Evolutionary conservation across 2,888 invertebrate genomes (phyloP), one percentile per base, ranked within the genome.

Genomic region (Aphidoletes aphidimyza): DNA sequence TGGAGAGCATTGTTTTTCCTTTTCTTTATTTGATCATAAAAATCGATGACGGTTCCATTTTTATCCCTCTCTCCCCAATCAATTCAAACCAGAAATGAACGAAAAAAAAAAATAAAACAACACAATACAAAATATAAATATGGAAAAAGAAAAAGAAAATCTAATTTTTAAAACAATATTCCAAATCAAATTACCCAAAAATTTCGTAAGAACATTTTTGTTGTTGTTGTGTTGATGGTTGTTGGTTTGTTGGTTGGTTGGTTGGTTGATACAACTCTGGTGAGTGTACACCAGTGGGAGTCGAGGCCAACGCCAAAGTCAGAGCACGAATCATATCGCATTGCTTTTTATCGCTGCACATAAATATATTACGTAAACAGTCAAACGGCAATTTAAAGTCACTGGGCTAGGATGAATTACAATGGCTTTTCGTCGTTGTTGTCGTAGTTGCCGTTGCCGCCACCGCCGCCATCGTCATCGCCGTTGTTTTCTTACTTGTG

Each of bases 161-260:
- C 30, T 26, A 83, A 83, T 42, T 83, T 42, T 42, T 42, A 83
- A 83, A 39, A 83, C 37, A 83, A 83, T 42, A 42, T 83, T 83
- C n/a, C 22, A 83, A 83, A 45, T 83, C 83, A 37, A 83, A 45
- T 42, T 42, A 83, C 11, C 39, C 26, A 83, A 83, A 19, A 81
- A 81, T 37, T 37, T 81, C 39, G 22, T 39, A 37, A n/a, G 42
- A 42, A 83, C 42, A 83, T 30, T 9, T 39, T 83, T 83, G 37
- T n/a, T 69, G 30, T 69, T 69, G 2, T 47, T 47, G 17, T 47
- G 9, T 14, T 47, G 47, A 5, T 5, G 54, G n/a, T n/a, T 22
- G 5, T n/a, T 54, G 54, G 6, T 54, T 3, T 54, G 17, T 19
- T 47, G n/a, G n/a, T n/a, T n/a, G n/a, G n/a, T n/a, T n/a, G n/a